phyloP scores from a whole-genome alignment of 2,797 vertebrate genomes.

The Sebastes alutus region DNA sequence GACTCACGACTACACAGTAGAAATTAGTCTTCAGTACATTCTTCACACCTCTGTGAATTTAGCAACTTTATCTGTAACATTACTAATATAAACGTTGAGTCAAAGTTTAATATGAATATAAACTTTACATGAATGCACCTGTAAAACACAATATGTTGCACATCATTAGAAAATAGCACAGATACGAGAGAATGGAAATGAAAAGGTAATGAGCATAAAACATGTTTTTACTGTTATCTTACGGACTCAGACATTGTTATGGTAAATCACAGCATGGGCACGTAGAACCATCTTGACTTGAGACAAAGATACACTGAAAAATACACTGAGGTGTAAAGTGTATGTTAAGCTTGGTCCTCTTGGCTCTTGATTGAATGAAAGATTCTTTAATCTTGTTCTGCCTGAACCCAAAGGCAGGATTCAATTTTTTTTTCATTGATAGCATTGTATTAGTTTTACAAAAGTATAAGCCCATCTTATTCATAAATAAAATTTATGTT shows the following conservation, averaged over 20 bases:
- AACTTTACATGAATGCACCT: not conserved
- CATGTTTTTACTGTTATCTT: not conserved
- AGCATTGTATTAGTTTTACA: not conserved
- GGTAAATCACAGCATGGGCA: not conserved
- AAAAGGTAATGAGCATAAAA: not conserved
- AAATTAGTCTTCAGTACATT: conserved; percentile 4
- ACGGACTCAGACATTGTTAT: not conserved
- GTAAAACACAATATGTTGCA: not conserved
- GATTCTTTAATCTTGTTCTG: not conserved
- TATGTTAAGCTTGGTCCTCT: conserved; percentile 2
- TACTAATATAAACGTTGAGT: not conserved
- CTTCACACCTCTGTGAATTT: conserved; percentile 1
- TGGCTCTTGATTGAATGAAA: not conserved
- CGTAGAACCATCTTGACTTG: not conserved
- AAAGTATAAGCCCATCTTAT: not conserved
- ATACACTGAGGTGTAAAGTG: not conserved
- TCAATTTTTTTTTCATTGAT: not conserved
- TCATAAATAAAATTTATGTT: not conserved
- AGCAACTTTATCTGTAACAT: not conserved
- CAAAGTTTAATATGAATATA: not conserved
- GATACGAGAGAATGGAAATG: not conserved
- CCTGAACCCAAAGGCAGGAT: not conserved
- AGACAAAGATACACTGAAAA: not conserved
- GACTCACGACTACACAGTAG: not conserved
- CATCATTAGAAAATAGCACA: not conserved